phyloP scores from a whole-genome alignment of 1,140 invertebrate species.

The Drosophila paulistorum region DNA sequence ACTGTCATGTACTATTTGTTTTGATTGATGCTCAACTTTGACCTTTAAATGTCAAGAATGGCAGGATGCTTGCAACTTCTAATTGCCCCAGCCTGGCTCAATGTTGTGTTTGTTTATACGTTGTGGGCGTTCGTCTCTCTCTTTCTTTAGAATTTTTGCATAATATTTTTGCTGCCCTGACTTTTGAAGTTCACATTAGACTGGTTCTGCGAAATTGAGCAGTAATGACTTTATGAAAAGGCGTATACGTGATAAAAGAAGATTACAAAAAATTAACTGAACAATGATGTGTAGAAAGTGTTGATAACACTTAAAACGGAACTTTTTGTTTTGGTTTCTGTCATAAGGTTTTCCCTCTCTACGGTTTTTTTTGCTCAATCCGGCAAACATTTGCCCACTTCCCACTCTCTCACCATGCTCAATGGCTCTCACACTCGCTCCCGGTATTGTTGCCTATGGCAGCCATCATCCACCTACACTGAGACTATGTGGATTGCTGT shows the following conservation, averaged over 20 bases:
- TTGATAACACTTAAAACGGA: background rate
- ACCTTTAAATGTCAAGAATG: constrained; percentile 72
- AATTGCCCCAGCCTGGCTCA: constrained; percentile 22
- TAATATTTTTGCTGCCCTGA: background rate
- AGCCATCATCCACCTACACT: constrained; percentile 41
- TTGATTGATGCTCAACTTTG: constrained; percentile 72
- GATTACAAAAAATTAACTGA: background rate
- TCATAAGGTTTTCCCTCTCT: background rate
- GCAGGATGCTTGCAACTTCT: constrained; percentile 17
- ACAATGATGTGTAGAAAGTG: background rate
- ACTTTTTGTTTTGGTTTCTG: constrained; percentile 3
- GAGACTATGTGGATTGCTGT: constrained; percentile 29
- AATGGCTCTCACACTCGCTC: constrained; percentile 35
- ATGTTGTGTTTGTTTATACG: background rate
- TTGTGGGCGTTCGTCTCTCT: constrained; percentile 6
- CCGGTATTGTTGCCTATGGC: background rate
- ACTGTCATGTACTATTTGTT: constrained; percentile 15
- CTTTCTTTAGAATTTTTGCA: constrained; percentile 8
- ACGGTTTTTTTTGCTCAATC: background rate
- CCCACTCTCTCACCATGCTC: constrained; percentile 31
- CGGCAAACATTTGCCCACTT: background rate
- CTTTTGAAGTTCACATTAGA: constrained; percentile 9
- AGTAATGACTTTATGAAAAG: background rate
- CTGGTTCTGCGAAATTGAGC: background rate
- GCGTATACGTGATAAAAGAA: background rate